A percentile compares a stretch with the other conserved stretches of the same genome.
Evolutionary conservation across 2,888 invertebrate genomes (phyloP).

Genomic region (Anodontia alba): DNA sequence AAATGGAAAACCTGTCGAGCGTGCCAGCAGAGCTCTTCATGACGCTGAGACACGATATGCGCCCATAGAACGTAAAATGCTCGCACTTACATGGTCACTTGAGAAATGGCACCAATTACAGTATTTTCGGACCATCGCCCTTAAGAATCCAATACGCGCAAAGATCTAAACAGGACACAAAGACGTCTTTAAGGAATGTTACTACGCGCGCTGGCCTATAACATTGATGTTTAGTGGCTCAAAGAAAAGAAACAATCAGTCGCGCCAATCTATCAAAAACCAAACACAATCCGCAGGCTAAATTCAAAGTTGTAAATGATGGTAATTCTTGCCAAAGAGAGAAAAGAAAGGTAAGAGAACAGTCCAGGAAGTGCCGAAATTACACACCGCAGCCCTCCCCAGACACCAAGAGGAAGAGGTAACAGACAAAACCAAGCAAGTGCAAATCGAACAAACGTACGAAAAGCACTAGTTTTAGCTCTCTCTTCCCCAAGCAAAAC

Average conservation of each 20-base stretch:
- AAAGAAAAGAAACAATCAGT: constrained; percentile 49
- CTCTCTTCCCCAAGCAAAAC: too few species aligned
- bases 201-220: constrained; percentile 77
- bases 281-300: not conserved
- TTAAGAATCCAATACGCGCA: constrained; percentile 80
- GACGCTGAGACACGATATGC: constrained; percentile 49
- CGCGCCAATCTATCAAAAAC: constrained; percentile 41
- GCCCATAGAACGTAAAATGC: constrained; percentile 56
- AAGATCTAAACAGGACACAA: constrained; percentile 64
- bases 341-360: too few species aligned
- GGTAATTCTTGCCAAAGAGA: not conserved
- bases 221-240: constrained; percentile 57
- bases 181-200: constrained; percentile 74
- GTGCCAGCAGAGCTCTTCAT: constrained; percentile 42
- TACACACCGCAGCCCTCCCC: too few species aligned
- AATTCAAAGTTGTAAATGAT: constrained; percentile 1
- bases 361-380: too few species aligned
- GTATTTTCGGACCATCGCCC: constrained; percentile 84
- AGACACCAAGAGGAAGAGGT: too few species aligned
- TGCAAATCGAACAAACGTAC: too few species aligned
- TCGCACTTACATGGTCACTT: constrained; percentile 79
- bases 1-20: constrained; percentile 39
- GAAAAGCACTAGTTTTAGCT: too few species aligned
- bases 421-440: too few species aligned
- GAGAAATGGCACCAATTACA: constrained; percentile 67